phyloP scores from a whole-genome alignment of 2,113 vertebrate species.

The Myrmophylax atrothorax region DNA sequence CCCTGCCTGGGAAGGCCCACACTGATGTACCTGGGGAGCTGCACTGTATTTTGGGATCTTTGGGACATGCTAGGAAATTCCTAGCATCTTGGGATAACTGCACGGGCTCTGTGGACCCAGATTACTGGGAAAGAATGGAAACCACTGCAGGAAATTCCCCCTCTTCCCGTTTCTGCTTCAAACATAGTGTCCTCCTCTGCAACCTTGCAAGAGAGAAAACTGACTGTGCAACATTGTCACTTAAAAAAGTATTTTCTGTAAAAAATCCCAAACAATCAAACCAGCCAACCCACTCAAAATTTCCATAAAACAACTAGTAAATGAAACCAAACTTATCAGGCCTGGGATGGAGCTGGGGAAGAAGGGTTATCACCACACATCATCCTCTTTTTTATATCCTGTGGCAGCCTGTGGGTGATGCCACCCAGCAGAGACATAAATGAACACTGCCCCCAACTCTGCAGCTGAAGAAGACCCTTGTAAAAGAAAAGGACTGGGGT shows the following conservation, averaged over 20 bases:
- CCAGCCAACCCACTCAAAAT: background rate
- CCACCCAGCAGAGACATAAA: background rate
- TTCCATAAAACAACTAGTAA: background rate
- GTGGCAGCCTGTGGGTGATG: rapidly evolving
- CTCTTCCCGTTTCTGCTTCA: background rate
- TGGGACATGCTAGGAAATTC: conserved; percentile 63
- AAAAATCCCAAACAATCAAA: rapidly evolving
- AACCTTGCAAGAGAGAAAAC: background rate
- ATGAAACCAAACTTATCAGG: background rate
- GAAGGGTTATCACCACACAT: background rate
- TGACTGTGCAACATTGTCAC: background rate
- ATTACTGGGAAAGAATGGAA: background rate
- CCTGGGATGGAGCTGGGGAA: background rate
- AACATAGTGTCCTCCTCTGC: rapidly evolving
- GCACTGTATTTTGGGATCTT: conserved; percentile 47
- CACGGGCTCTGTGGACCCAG: background rate
- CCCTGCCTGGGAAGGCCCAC: conserved; percentile 62
- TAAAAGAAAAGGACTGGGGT: background rate
- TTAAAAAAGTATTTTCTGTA: background rate
- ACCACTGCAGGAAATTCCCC: background rate
- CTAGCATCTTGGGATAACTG: conserved; percentile 43
- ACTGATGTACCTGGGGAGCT: conserved; percentile 37
- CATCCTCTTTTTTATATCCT: background rate
- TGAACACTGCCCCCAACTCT: background rate
- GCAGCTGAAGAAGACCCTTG: background rate